These are phyloP conservation scores for Sebastes diploproa DNA, from an alignment of 2,797 vertebrate genomes.

Conservation along the genomic window DNA sequence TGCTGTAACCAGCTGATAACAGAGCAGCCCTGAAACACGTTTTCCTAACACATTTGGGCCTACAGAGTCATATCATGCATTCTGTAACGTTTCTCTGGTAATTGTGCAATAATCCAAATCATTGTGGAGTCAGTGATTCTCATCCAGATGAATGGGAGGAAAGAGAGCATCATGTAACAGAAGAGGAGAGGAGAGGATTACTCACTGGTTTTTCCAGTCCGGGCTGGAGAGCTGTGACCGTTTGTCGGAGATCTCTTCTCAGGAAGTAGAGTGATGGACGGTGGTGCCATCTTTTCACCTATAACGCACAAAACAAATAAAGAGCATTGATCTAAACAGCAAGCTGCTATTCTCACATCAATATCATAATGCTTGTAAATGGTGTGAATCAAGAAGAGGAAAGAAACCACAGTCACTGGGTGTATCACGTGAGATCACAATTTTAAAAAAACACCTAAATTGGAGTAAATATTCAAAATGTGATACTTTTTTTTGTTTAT, in stretches of 20 bases:
- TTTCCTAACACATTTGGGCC: neutral
- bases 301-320: conserved; percentile 4
- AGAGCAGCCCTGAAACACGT: neutral
- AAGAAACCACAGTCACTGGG: neutral
- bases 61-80: neutral
- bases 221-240: conserved; percentile 73
- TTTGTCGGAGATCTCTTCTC: conserved; percentile 79
- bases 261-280: conserved; percentile 67
- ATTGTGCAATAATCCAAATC: neutral
- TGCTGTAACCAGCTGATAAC: conserved; percentile 1
- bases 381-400: neutral
- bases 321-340: neutral
- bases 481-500: neutral
- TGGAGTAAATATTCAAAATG: neutral
- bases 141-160: conserved; percentile 13
- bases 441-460: neutral
- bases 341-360: neutral
- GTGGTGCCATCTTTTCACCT: conserved; percentile 75
- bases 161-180: conserved; percentile 17
- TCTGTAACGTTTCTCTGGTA: neutral
- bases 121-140: conserved; percentile 17
- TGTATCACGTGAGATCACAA: neutral
- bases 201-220: conserved; percentile 79
- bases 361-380: neutral
- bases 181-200: conserved; percentile 24